Base-by-base conservation (phyloP, 2,113 vertebrate genomes). In the Formicarius rufipectus region DNA sequence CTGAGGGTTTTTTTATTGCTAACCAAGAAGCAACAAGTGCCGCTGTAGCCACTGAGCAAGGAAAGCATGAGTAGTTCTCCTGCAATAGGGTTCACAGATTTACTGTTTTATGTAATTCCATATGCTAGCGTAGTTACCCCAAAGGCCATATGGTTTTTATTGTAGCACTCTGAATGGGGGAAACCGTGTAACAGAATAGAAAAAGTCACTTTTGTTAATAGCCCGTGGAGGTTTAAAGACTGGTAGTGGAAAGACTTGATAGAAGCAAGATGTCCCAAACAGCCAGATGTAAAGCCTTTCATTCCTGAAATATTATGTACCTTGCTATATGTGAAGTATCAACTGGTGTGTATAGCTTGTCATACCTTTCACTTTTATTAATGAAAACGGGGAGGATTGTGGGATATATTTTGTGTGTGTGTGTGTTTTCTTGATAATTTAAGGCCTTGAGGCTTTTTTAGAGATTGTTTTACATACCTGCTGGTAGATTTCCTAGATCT, bases 21-120 rank as follows among this genome's bases (percentile, higher is more conserved):
- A 77, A 22, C 17, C 2, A 10, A 27, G 63, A 75, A 67, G 81
- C 93, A 96, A 90, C 92, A 95, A 89, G 92, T 92, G 75, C 56
- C n/a, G 12, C 45, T 83, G 24, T 45, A 37, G 47, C 23, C 17
- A 21, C 10, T 3, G 40, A 66, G 30, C 19, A 24, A 45, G 39
- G 27, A 47, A 60, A 27, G 7, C 6, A 2, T 5, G 4, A 9
- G 6, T 40, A 40, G 58, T 28, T 33, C 20, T 67, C 0, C 35
- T 39, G 20, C 31, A 24, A 3, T 6, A 16, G 9, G 24, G 17
- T 47, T 40, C 11, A 20, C 12, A 31, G 12, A 4, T 56, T 44
- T 17, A 18, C 24, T 53, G 10, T 6, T 77, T 30, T 31, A 4
- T 44, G 14, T 63, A 50, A 52, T 52, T 69, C 15, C 2, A 4